Evolutionary conservation across 2,113 vertebrate species (phyloP), one percentile per base, ranked within the genome.

Genomic region (Oncorhynchus nerka): DNA sequence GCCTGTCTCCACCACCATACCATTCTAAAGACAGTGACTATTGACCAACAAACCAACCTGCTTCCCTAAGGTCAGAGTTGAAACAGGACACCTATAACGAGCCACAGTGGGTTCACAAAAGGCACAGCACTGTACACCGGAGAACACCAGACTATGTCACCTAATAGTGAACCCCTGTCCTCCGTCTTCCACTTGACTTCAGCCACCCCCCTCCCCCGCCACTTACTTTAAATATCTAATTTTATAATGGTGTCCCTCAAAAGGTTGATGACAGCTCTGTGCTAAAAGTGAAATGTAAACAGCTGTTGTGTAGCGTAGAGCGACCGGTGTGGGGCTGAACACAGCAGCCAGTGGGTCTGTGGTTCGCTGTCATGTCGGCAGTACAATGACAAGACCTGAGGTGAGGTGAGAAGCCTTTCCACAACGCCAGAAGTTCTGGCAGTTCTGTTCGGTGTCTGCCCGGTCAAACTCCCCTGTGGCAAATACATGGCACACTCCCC

Each of bases 231-330:
- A 45, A 45, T 68, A 75, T 69, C 77, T 78, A 75, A 80, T 82
- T 81, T 85, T 69, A 82, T 81, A 83, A 86, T 78, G 75, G 81
- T 84, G 82, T 79, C 79, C 76, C 84, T 83, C 76, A 76, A 77
- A 79, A 85, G 48, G 75, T 68, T 83, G 86, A 79, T 83, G 89
- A 91, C 73, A 68, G 84, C 67, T 28, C 66, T 70, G 74, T 78
- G 86, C 88, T 92, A 80, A 90, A 88, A 90, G 85, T 81, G 82
- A 91, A 86, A 87, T 78, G 74, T 62, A 89, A 86, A 87, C 88
- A 92, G 89, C 92, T 91, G 92, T 77, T 79, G 70, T 70, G 68
- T 19, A 55, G 51, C 16, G 4, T 20, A 39, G 67, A 11, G 32
- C 9, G 65, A 26, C 16, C 5, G 67, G 76, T 59, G 65, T 78